Percentiles rank a stretch among this genome's conserved stretches.
These are phyloP conservation scores for Palythoa grandiflora DNA, from an alignment of 92 coral and sea anemone species.

Conservation along the genomic window DNA sequence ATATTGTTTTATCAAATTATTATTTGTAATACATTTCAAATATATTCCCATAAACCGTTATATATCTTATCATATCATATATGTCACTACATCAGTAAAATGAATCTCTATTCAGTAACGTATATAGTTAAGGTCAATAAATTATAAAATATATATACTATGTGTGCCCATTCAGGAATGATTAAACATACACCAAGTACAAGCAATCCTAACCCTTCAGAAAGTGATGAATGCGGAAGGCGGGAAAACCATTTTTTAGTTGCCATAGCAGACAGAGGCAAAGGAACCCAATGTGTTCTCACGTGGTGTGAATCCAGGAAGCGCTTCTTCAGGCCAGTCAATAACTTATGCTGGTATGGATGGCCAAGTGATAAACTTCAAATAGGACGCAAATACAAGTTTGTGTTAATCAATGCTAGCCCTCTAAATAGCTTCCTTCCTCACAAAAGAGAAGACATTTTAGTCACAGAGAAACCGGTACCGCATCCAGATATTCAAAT, in stretches of 20 bases:
- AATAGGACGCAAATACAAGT: neutral
- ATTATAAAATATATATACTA: no score
- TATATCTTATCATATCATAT: no score
- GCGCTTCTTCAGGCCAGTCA: neutral
- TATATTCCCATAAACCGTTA: no score
- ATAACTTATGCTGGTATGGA: neutral
- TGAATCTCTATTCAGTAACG: no score
- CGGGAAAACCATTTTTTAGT: conserved; percentile 1
- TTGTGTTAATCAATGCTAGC: neutral
- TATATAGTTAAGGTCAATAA: no score
- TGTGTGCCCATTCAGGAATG: no score
- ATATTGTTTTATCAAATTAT: no score
- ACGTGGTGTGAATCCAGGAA: neutral
- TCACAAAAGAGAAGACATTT: conserved; percentile 8
- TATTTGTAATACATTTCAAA: no score
- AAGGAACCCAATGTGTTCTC: conserved; percentile 4
- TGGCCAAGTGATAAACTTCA: neutral
- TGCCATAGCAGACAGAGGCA: neutral
- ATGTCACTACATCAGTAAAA: no score
- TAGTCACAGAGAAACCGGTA: neutral
- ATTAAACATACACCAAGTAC: neutral
- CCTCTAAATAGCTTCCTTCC: neutral
- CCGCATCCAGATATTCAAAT: neutral
- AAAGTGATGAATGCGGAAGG: neutral
- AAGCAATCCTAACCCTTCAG: neutral